Percentiles rank a stretch among this genome's conserved stretches.
Evolutionary conservation across 1,140 invertebrate species (phyloP).

Genomic region (Arion vulgaris): DNA sequence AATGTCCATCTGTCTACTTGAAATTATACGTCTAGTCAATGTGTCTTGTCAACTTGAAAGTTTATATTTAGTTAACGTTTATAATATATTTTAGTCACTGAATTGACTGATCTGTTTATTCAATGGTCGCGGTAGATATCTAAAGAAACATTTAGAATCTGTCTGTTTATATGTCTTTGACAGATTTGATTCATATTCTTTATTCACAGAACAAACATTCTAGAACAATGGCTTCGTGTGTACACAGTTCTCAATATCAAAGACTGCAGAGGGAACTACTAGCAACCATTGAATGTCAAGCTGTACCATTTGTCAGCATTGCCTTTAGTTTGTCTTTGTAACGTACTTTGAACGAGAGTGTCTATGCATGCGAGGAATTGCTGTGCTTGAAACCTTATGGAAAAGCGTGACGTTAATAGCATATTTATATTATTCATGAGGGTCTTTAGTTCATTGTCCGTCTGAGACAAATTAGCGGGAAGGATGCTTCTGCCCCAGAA

Average conservation of each 20-base stretch:
- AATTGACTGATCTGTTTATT: too few relatives aligned
- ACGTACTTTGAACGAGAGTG: not conserved
- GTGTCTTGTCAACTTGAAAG: too few relatives aligned
- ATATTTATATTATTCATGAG: slow-evolving; percentile 45
- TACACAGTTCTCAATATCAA: not conserved
- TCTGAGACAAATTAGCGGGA: slow-evolving; percentile 28
- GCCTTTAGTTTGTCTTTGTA: not conserved
- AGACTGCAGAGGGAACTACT: not conserved
- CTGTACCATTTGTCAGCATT: not conserved
- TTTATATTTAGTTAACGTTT: too few relatives aligned
- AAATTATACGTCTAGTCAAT: too few relatives aligned
- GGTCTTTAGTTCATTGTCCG: slow-evolving; percentile 39
- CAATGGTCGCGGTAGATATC: too few relatives aligned
- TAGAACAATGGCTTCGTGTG: too few relatives aligned
- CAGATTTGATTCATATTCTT: too few relatives aligned
- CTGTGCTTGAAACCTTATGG: not conserved
- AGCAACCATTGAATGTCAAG: not conserved
- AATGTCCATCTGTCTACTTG: too few relatives aligned
- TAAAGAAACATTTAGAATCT: too few relatives aligned
- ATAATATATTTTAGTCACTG: too few relatives aligned
- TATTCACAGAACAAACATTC: too few relatives aligned
- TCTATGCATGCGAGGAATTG: not conserved
- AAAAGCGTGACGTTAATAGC: slow-evolving; percentile 25
- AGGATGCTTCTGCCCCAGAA: slow-evolving; percentile 32
- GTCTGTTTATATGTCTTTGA: too few relatives aligned